phyloP scores from a whole-genome alignment of 2,888 invertebrate genomes.

The Cheiracanthium punctorium region DNA sequence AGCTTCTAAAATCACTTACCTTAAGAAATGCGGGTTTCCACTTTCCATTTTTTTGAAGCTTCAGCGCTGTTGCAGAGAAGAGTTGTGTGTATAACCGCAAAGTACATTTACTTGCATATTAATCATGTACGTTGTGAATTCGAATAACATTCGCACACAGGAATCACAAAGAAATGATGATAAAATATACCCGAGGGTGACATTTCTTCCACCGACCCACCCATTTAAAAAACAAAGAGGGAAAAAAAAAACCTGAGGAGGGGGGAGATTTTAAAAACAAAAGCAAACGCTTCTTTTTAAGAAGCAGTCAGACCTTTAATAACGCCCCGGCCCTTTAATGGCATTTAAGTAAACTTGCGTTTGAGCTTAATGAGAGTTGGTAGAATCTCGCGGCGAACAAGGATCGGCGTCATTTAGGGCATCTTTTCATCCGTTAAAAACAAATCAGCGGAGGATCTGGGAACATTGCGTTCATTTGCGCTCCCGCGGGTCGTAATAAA shows the following conservation, averaged over 20 bases:
- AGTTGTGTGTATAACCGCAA: conserved; percentile 6
- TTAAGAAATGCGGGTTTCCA: background rate
- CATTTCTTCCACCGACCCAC: conserved; percentile 21
- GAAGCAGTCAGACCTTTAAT: background rate
- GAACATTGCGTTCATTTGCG: conserved; percentile 3
- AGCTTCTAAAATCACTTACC: background rate
- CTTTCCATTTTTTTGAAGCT: background rate
- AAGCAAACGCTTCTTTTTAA: background rate
- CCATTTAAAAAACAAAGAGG: background rate
- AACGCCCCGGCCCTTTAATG: conserved; percentile 38
- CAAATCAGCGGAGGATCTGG: conserved; percentile 10
- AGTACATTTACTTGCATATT: conserved; percentile 38
- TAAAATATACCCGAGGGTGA: conserved; percentile 54
- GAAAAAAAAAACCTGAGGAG: background rate
- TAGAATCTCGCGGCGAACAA: conserved; percentile 15
- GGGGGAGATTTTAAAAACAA: background rate
- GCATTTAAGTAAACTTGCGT: conserved; percentile 45
- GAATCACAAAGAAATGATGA: conserved; percentile 38
- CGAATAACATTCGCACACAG: conserved; percentile 1
- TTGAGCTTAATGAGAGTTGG: conserved; percentile 46
- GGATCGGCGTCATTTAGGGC: conserved; percentile 5
- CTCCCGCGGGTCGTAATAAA: background rate
- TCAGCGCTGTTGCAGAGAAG: background rate
- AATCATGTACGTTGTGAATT: conserved; percentile 39
- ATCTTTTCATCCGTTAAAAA: background rate